Percentiles rank a stretch among this genome's conserved stretches.
These are phyloP conservation scores for Drosophila austrosaltans DNA, from an alignment of 2,888 invertebrate genomes.

Conservation along the genomic window DNA sequence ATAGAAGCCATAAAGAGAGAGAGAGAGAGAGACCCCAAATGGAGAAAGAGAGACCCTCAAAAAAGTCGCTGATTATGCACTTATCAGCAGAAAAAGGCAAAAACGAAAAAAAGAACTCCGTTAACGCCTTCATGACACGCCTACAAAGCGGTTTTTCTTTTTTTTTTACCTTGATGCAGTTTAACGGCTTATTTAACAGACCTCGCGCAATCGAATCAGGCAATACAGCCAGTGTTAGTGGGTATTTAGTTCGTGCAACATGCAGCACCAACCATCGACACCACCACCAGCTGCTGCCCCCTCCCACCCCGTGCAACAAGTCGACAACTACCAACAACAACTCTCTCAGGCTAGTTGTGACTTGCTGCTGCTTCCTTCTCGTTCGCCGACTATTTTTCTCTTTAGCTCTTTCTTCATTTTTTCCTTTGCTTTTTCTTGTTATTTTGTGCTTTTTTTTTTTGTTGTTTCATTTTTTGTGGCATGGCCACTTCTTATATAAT, in stretches of 20 bases:
- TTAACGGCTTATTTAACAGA: conserved; percentile 52
- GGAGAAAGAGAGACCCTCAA: conserved; percentile 26
- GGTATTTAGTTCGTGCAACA: conserved; percentile 76
- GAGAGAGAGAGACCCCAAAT: background rate
- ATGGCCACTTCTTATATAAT: conserved; percentile 80
- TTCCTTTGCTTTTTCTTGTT: conserved; percentile 56
- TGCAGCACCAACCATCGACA: conserved; percentile 40
- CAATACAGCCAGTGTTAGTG: conserved; percentile 55
- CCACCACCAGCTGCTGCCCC: background rate
- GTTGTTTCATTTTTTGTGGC: conserved; percentile 64
- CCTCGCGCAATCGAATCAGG: conserved; percentile 14
- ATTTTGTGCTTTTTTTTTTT: conserved; percentile 41
- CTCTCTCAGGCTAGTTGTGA: conserved; percentile 15
- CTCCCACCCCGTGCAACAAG: background rate
- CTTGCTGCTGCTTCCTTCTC: conserved; percentile 62
- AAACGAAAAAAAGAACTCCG: conserved; percentile 53
- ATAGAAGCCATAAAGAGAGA: conserved; percentile 29
- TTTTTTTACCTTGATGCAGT: conserved; percentile 47
- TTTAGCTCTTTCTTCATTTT: conserved; percentile 21
- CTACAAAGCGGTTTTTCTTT: background rate
- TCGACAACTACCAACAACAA: conserved; percentile 7
- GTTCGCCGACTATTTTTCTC: conserved; percentile 29
- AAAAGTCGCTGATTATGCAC: conserved; percentile 37
- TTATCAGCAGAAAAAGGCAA: conserved; percentile 34
- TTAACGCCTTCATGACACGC: conserved; percentile 34